These are phyloP conservation scores for Danaus chrysippus DNA, from an alignment of 2,888 invertebrate species.

Conservation along the genomic window DNA sequence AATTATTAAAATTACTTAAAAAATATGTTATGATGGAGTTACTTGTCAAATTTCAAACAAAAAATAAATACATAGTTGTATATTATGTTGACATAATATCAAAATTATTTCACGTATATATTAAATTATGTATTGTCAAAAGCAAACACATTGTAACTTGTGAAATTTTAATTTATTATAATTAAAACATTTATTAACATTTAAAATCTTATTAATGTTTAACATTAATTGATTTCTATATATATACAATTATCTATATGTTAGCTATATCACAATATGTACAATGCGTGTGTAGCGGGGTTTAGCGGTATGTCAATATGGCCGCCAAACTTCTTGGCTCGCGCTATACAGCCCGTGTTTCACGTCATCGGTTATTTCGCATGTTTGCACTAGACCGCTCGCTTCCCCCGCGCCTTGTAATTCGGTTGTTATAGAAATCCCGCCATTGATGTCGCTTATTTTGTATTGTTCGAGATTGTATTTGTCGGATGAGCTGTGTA, in stretches of 20 bases:
- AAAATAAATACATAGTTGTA: no score
- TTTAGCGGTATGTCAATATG: constrained; percentile 79
- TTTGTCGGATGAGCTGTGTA: constrained; percentile 84
- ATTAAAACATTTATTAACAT: constrained; percentile 61
- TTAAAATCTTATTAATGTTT: constrained; percentile 71
- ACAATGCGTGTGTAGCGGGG: constrained; percentile 45
- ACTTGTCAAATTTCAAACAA: no score
- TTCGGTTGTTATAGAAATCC: constrained; percentile 77
- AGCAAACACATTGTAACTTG: constrained; percentile 33
- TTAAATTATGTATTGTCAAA: constrained; percentile 9
- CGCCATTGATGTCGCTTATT: constrained; percentile 79
- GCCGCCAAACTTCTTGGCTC: constrained; percentile 85
- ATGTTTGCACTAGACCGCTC: constrained; percentile 73
- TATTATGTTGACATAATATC: no score
- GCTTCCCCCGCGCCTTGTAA: constrained; percentile 68
- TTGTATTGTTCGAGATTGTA: constrained; percentile 82
- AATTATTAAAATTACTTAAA: no score
- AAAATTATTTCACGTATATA: no score
- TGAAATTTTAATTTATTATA: constrained; percentile 38
- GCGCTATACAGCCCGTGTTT: constrained; percentile 67
- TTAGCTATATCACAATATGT: constrained; percentile 73
- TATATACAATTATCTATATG: constrained; percentile 36
- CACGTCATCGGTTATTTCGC: constrained; percentile 75
- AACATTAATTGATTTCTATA: constrained; percentile 65
- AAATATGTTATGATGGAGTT: no score